Conservation (phyloP, 2,113 vertebrate genomes). For the Vireo altiloquus region DNA sequence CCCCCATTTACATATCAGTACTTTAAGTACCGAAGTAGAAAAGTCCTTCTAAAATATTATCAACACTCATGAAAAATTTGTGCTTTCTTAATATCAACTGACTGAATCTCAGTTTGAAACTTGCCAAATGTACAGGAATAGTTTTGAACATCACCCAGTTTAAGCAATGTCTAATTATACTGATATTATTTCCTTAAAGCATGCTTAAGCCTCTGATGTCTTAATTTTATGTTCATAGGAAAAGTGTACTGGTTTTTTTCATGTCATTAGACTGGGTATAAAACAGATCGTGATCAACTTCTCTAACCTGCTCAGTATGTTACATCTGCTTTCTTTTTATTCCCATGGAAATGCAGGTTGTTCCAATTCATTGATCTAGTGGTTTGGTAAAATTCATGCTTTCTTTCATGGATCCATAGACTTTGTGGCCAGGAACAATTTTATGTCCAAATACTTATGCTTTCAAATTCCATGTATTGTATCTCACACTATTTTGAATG, state of each 20-base stretch:
- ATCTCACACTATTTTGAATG: not conserved
- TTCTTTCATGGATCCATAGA: not conserved
- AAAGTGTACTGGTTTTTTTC: not conserved
- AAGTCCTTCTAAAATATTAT: not conserved
- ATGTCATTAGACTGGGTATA: not conserved
- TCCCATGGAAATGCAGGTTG: not conserved
- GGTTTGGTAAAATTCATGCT: not conserved
- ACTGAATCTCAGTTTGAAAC: not conserved
- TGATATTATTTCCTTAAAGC: not conserved
- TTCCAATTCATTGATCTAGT: not conserved
- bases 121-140: not conserved
- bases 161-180: not conserved
- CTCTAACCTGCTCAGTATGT: not conserved
- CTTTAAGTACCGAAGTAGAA: not conserved
- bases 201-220: not conserved
- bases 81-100: not conserved
- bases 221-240: not conserved
- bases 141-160: not conserved
- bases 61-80: not conserved
- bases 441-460: not conserved
- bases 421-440: not conserved
- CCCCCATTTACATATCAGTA: not conserved
- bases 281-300: not conserved
- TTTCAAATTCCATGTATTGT: not conserved
- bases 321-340: not conserved